Conservation (phyloP, 2,797 vertebrate genomes). For the Hypotaenidia philippensis region DNA sequence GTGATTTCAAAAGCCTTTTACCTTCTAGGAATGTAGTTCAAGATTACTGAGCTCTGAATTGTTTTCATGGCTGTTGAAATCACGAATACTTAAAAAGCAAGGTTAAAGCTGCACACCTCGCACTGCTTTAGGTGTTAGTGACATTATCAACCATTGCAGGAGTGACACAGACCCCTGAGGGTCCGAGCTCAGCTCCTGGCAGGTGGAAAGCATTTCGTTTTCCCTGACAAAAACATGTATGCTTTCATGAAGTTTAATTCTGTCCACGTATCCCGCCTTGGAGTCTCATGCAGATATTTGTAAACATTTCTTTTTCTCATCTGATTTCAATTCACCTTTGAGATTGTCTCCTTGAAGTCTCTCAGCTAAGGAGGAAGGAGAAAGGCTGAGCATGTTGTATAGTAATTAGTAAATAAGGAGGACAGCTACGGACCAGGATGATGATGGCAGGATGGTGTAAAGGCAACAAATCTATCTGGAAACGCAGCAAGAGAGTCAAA, state of each 20-base stretch:
- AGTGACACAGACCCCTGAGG: not conserved
- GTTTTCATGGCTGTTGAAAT: constrained; percentile 18
- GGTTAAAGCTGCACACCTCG: constrained; percentile 13
- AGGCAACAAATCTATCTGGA: not conserved
- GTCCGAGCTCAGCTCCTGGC: constrained; percentile 30
- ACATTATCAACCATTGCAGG: constrained; percentile 54
- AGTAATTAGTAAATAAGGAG: not conserved
- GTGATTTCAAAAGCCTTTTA: constrained; percentile 26
- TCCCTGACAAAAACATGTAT: not conserved
- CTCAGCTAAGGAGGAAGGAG: not conserved
- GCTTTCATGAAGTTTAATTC: not conserved
- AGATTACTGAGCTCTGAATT: constrained; percentile 7
- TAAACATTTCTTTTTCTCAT: constrained; percentile 14
- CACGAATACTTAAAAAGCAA: constrained; percentile 24
- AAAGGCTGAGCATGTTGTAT: not conserved
- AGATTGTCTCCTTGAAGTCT: constrained; percentile 19
- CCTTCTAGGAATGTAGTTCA: constrained; percentile 44
- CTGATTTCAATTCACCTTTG: constrained; percentile 27
- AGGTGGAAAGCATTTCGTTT: constrained; percentile 26
- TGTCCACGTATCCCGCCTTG: not conserved
- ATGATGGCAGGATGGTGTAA: not conserved
- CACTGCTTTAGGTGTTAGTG: constrained; percentile 38
- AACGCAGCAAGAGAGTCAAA: not conserved
- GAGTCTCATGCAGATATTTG: constrained; percentile 15
- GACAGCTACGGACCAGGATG: not conserved